These are phyloP conservation scores for Dorcus hopei DNA, from an alignment of 2,888 invertebrate genomes.

Conservation along the genomic window DNA sequence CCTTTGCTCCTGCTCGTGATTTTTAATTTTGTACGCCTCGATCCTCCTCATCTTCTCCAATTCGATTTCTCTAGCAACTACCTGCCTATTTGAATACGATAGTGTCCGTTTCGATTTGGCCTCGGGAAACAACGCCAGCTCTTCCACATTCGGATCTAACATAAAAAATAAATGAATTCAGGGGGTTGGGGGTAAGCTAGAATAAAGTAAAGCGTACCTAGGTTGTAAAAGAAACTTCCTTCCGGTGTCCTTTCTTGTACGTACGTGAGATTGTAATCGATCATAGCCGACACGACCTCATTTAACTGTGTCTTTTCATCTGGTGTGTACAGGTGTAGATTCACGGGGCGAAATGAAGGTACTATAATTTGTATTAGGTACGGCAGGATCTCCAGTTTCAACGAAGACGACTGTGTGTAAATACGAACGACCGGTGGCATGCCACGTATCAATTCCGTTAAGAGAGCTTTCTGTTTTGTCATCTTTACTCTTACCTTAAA, in stretches of 20 bases:
- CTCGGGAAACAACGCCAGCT: slow-evolving; percentile 53
- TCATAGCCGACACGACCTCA: slow-evolving; percentile 77
- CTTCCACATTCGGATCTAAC: slow-evolving; percentile 78
- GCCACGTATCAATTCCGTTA: slow-evolving; percentile 60
- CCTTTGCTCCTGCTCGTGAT: slow-evolving; percentile 8
- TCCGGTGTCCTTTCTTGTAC: slow-evolving; percentile 74
- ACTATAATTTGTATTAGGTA: slow-evolving; percentile 67
- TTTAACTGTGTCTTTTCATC: slow-evolving; percentile 68
- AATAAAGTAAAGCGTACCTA: slow-evolving; percentile 34
- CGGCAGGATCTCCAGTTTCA: slow-evolving; percentile 72
- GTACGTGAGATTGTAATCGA: slow-evolving; percentile 84
- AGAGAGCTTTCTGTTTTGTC: slow-evolving; percentile 53
- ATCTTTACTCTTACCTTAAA: slow-evolving; percentile 58
- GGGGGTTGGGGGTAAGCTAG: too few species aligned
- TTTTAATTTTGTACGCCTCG: slow-evolving; percentile 23
- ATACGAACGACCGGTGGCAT: slow-evolving; percentile 57
- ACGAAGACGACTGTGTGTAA: slow-evolving; percentile 45
- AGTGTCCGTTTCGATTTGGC: slow-evolving; percentile 41
- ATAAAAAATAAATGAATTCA: slow-evolving; percentile 27
- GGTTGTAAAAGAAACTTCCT: slow-evolving; percentile 67
- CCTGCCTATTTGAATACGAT: slow-evolving; percentile 59
- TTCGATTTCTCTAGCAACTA: slow-evolving; percentile 80
- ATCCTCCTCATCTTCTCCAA: slow-evolving; percentile 69
- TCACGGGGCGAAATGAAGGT: slow-evolving; percentile 72
- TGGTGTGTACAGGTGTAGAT: slow-evolving; percentile 67